Percentiles rank a stretch among this genome's conserved stretches.
phyloP scores from a whole-genome alignment of 2,797 vertebrate species.

The Enteromius fasciolatus region DNA sequence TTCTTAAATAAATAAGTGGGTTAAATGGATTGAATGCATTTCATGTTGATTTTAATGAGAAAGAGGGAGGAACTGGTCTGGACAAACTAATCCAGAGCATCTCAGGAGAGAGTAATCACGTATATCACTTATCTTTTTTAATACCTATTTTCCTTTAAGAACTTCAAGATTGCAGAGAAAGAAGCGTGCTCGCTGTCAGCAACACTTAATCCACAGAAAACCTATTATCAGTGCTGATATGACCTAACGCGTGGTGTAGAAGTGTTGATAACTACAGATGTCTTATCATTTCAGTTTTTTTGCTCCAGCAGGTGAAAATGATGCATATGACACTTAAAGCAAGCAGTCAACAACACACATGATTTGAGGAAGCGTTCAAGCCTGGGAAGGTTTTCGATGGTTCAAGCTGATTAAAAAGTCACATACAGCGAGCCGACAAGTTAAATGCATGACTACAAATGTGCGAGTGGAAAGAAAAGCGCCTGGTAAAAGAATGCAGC shows the following conservation, averaged over 20 bases:
- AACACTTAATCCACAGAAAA: not conserved
- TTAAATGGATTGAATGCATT: not conserved
- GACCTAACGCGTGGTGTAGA: not conserved
- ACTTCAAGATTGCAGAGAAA: constrained; percentile 74
- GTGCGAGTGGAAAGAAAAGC: constrained; percentile 59
- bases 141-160: constrained; percentile 73
- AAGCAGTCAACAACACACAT: not conserved
- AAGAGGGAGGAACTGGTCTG: constrained; percentile 59
- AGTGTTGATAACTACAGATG: not conserved
- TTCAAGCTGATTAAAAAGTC: constrained; percentile 14
- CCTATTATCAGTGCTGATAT: not conserved
- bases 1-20: not conserved
- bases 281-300: not conserved
- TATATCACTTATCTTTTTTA: constrained; percentile 68
- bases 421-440: not conserved
- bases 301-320: not conserved
- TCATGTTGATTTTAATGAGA: not conserved
- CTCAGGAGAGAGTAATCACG: constrained; percentile 76
- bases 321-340: not conserved
- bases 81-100: constrained; percentile 73
- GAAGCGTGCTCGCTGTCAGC: constrained; percentile 6
- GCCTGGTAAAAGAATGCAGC: constrained; percentile 74
- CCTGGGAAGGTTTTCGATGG: not conserved
- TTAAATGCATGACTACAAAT: constrained; percentile 24
- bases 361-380: not conserved